Base-by-base conservation (phyloP, 2,888 invertebrate genomes). In the Pseudanteris insignis region DNA sequence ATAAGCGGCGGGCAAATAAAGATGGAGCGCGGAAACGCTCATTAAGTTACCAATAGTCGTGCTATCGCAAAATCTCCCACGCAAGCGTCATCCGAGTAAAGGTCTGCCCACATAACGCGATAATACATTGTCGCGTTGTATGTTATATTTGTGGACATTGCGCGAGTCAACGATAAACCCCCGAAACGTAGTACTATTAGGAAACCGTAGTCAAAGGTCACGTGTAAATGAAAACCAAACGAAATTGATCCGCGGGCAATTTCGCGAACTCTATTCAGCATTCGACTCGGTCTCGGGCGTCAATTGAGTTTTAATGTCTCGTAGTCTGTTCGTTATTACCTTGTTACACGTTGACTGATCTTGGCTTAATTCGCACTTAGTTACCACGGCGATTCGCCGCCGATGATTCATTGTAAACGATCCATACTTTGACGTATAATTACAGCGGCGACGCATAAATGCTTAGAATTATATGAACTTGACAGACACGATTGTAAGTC, bases 181-280 rank as follows among this genome's bases (percentile, higher is more conserved):
- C 65, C 67, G 50, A 67, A 69, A 67, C 67, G 65, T 64, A 69
- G 69, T 67, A 67, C 65, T 53, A 66, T 67, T 69, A 64, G 64
- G 51, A 67, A 67, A 67, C 59, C 58, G 53, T 51, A 37, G 41
- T 33, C 62, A 65, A 65, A 65, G 65, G 65, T 65, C 55, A 65
- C 53, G 51, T 53, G 55, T 50, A 32, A 59, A 59, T 18, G 51
- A 51, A 59, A 51, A 46, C 44, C 25, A 46, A 30, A 18, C 51
- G 29, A 38, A 15, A 8, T 29, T 46, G 34, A 28, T 13, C 40
- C 21, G 11, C 26, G 18, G 6, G 15, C 41, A 12, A 40, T 46
- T 58, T 58, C 50, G 46, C 59, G 30, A 59, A 59, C 38, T 33
- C 51, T 12, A 51, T 51, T 34, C 36, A 15, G 26, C 30, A 44